phyloP scores from a whole-genome alignment of 2,113 vertebrate genomes.

The Apeltes quadracus region DNA sequence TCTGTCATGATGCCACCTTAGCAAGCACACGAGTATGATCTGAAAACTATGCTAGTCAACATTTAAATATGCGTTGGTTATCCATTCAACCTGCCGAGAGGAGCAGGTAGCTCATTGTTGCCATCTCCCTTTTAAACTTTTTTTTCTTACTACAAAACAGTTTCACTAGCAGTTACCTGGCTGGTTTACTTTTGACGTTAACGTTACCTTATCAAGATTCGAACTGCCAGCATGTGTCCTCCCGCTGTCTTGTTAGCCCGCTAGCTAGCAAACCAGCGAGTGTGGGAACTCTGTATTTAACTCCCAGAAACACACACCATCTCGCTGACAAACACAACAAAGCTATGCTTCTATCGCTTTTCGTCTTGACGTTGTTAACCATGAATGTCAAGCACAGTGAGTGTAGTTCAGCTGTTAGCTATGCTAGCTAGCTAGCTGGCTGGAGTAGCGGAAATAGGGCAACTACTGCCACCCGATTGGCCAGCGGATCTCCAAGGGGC shows the following conservation, averaged over 20 bases:
- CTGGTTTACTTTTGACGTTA: neutral
- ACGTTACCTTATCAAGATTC: neutral
- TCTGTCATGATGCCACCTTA: neutral
- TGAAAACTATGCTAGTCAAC: neutral
- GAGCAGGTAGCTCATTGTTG: neutral
- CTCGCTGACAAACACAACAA: neutral
- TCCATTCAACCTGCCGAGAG: neutral
- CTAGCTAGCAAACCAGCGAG: neutral
- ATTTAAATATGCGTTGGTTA: neutral
- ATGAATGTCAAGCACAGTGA: fast-evolving
- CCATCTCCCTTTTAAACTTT: neutral
- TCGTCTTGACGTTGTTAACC: neutral
- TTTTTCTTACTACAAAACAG: fast-evolving
- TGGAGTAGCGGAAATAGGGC: constrained; percentile 39
- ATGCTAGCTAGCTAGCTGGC: constrained; percentile 40
- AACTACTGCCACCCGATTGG: constrained; percentile 63
- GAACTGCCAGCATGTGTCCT: neutral
- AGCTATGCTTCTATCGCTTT: neutral
- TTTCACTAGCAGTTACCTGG: neutral
- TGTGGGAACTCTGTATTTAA: neutral
- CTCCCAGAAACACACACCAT: neutral
- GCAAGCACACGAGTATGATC: neutral
- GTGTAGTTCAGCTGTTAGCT: constrained; percentile 26
- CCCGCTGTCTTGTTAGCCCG: constrained; percentile 8
- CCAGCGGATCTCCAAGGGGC: neutral